These are phyloP conservation scores for Phalacrocorax carbo DNA, from an alignment of 2,113 vertebrate species.

Conservation along the genomic window DNA sequence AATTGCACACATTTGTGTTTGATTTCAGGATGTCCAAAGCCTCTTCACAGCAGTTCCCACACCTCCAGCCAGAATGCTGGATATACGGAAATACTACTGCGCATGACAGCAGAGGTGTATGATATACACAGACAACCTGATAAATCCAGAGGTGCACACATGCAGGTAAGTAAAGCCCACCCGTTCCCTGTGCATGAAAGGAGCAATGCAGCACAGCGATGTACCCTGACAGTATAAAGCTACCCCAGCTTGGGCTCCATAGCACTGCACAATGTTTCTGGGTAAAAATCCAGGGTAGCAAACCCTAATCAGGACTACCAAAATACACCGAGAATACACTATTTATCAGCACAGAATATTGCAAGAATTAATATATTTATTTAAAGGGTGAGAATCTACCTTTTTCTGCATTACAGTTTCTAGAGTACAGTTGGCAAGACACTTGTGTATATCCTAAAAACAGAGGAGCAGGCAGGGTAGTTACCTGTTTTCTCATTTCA, in stretches of 20 bases:
- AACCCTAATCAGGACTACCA: not conserved
- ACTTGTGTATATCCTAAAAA: not conserved
- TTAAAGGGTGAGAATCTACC: not conserved
- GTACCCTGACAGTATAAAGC: not conserved
- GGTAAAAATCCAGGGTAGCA: not conserved
- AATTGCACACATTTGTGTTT: not conserved
- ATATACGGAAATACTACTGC: not conserved
- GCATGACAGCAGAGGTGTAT: not conserved
- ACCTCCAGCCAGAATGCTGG: not conserved
- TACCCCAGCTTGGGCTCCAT: not conserved
- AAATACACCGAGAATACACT: not conserved
- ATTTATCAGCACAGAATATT: not conserved
- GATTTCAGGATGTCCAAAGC: not conserved
- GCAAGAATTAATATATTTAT: not conserved
- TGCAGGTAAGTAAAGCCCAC: not conserved
- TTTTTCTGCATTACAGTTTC: not conserved
- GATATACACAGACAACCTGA: not conserved
- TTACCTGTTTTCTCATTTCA: not conserved
- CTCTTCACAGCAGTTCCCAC: too few species aligned
- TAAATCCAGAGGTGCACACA: not conserved
- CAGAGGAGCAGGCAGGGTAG: not conserved
- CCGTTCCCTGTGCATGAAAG: not conserved
- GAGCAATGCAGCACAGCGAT: accelerated
- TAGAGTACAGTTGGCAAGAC: not conserved
- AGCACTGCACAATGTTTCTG: not conserved